phyloP scores from a whole-genome alignment of 2,888 invertebrate genomes.

The Dusona sp. region DNA sequence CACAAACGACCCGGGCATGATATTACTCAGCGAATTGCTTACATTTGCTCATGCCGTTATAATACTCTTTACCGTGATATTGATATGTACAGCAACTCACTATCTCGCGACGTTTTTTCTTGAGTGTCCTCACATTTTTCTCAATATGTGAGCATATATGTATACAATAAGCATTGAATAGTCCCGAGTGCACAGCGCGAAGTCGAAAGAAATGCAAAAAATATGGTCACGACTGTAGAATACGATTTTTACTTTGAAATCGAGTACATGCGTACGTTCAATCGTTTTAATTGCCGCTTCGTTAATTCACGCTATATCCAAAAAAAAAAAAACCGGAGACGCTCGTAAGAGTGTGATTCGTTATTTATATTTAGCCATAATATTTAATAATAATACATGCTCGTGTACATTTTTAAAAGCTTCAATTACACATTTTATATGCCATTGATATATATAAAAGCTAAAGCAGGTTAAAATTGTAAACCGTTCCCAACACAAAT shows the following conservation, averaged over 20 bases:
- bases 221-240: slow-evolving; percentile 41
- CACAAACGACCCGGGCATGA: slow-evolving; percentile 50
- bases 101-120: slow-evolving; percentile 62
- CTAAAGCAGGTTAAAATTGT: background rate
- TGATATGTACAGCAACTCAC: slow-evolving; percentile 56
- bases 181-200: slow-evolving; percentile 38
- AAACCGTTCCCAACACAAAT: background rate
- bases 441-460: background rate
- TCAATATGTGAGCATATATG: background rate
- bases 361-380: slow-evolving; percentile 1
- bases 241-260: background rate
- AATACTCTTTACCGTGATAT: slow-evolving; percentile 51
- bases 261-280: slow-evolving; percentile 29
- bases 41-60: slow-evolving; percentile 64
- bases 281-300: slow-evolving; percentile 53
- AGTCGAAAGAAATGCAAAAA: slow-evolving; percentile 22
- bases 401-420: slow-evolving; percentile 1
- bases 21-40: slow-evolving; percentile 58
- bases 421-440: background rate
- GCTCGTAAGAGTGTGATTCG: slow-evolving; percentile 21
- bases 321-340: slow-evolving; percentile 33
- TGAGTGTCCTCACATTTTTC: background rate
- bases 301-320: slow-evolving; percentile 53
- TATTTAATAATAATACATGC: slow-evolving; percentile 3
- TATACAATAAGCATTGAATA: slow-evolving; percentile 35